Base-by-base conservation (phyloP, 1,140 invertebrate species). In the Paralvinella palmiformis region DNA sequence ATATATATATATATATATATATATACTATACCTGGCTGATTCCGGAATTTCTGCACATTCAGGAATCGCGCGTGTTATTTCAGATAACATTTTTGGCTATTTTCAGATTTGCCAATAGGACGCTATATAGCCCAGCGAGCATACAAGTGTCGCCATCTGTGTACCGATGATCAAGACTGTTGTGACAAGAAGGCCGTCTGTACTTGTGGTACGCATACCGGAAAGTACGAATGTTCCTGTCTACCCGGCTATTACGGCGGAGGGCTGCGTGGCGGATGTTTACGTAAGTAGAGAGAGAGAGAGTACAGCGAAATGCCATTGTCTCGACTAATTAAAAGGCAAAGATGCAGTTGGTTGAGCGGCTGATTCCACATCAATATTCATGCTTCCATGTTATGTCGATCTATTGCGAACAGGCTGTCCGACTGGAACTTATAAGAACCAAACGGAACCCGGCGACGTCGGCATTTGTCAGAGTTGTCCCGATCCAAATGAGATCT, bases 201-300 rank as follows among this genome's bases (percentile, higher is more conserved):
- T 71, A 81, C 83, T 10, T 89, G 88, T 74, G 87, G 86, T 0
- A 87, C 85, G 3, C 82, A 85, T 27, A 87, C 86, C 2, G 88
- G 88, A 2, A 85, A 86, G 64, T 89, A 87, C 73, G 81, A 85
- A 24, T 89, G 88, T 68, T 75, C 87, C 5, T 89, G 88, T 71
- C 81, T 82, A 24, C 72, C 80, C 4, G 88, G 88, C 20, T 87
- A 84, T 68, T 88, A 85, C 74, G 88, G 88, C 31, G 84, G 83
- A 27, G 88, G 88, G 3, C 70, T 88, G 0, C 75, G 72, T 68
- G 83, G 83, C 35, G 83, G 83, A 29, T 89, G 88, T 69, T 78
- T 82, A 62, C 80, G 86, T 88, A 37, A 56, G 63, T 62, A 37
- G n/a, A 20, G 36, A n/a, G n/a, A n/a, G n/a, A n/a, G n/a, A n/a